phyloP scores from a whole-genome alignment of 1,140 invertebrate genomes.

The Drosophila seguyi region DNA sequence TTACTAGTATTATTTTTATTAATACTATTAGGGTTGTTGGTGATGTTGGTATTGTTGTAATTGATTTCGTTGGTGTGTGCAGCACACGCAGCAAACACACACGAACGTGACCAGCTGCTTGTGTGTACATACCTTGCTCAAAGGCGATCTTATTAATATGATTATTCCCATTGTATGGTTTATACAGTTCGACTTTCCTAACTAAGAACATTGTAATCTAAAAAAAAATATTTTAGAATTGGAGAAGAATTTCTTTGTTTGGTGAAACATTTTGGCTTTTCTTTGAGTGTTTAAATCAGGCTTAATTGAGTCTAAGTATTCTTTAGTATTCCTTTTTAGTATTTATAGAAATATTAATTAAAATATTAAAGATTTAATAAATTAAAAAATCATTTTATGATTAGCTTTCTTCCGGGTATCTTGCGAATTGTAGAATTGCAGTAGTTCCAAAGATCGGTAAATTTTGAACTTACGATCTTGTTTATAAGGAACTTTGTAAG shows the following conservation, averaged over 20 bases:
- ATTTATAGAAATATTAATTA: no score
- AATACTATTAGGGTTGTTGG: background rate
- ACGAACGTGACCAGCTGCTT: constrained; percentile 11
- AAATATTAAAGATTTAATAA: no score
- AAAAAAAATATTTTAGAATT: background rate
- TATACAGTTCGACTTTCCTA: constrained; percentile 58
- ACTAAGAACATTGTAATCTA: constrained; percentile 27
- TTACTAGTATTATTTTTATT: constrained; percentile 13
- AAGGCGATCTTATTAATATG: constrained; percentile 71
- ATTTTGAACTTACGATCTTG: background rate
- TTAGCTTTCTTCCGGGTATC: no score
- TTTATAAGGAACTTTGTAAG: background rate
- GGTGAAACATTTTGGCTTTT: background rate
- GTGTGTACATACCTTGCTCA: constrained; percentile 75
- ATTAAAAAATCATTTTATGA: no score
- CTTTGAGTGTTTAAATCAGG: background rate
- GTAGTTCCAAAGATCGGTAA: background rate
- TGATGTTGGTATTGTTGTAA: constrained; percentile 37
- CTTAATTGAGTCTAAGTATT: no score
- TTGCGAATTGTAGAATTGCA: background rate
- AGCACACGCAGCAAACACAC: constrained; percentile 31
- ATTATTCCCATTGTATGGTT: constrained; percentile 66
- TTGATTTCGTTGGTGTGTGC: constrained; percentile 59
- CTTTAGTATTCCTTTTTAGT: no score
- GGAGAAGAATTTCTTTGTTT: background rate